Conservation (phyloP, 2,888 invertebrate genomes). For the Polyommatus iphigenia region DNA sequence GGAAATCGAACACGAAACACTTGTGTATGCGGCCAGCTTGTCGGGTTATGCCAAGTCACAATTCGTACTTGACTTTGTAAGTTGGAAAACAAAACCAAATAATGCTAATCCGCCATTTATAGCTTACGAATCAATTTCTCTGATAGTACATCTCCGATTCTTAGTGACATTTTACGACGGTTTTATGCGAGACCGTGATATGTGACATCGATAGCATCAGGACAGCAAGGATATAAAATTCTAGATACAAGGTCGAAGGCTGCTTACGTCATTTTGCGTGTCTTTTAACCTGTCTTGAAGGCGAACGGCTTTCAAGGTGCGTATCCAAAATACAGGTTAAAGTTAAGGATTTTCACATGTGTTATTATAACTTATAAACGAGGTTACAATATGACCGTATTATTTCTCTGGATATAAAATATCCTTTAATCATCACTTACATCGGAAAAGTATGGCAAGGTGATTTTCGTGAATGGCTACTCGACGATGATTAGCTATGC, state of each 20-base stretch:
- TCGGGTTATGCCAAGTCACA: no score
- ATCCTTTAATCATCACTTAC: not conserved
- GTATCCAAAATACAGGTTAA: slow-evolving; percentile 27
- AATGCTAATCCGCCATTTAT: no score
- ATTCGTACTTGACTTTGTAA: no score
- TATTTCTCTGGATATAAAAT: not conserved
- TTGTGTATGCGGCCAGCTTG: no score
- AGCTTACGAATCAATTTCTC: no score
- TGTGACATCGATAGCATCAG: not conserved
- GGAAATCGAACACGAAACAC: no score
- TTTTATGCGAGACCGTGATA: not conserved
- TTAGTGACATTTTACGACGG: not conserved
- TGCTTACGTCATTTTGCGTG: slow-evolving; percentile 24
- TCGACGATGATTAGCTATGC: no score
- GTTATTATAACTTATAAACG: no score
- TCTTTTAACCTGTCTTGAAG: slow-evolving; percentile 29
- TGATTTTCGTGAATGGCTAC: no score
- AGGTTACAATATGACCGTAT: not conserved
- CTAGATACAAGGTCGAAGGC: slow-evolving; percentile 19
- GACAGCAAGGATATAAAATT: slow-evolving; percentile 1
- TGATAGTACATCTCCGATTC: not conserved
- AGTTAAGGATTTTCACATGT: slow-evolving; percentile 13
- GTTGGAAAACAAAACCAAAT: no score
- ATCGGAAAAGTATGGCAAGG: no score
- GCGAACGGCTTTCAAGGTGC: slow-evolving; percentile 28